Evolutionary conservation across 2,888 invertebrate species (phyloP).

Genomic region (Anthophora plumipes): DNA sequence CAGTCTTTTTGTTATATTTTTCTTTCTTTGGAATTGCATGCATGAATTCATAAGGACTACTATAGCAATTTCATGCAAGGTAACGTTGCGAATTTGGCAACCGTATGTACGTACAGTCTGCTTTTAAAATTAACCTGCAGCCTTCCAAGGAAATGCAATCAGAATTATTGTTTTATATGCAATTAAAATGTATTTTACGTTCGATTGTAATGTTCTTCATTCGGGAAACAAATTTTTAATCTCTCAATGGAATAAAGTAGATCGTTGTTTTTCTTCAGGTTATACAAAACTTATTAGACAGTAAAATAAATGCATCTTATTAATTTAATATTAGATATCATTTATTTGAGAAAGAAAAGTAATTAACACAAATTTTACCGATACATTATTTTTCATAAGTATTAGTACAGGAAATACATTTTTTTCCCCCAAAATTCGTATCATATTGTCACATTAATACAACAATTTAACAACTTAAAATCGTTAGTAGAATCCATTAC

Average conservation of each 20-base stretch:
- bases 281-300: not conserved
- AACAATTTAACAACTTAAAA: too few relatives aligned
- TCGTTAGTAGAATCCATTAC: too few relatives aligned
- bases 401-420: too few relatives aligned
- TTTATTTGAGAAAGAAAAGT: not conserved
- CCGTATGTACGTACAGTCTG: not conserved
- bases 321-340: not conserved
- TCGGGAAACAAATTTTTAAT: not conserved
- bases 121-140: not conserved
- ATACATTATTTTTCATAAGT: too few relatives aligned
- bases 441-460: too few relatives aligned
- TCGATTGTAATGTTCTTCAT: not conserved
- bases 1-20: slow-evolving; percentile 40
- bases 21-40: slow-evolving; percentile 47
- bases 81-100: not conserved
- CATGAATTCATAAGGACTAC: slow-evolving; percentile 40
- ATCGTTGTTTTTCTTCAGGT: not conserved
- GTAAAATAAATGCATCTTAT: not conserved
- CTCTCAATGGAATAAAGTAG: not conserved
- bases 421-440: too few relatives aligned
- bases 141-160: not conserved
- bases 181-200: not conserved
- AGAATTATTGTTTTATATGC: not conserved
- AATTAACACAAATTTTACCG: not conserved
- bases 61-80: slow-evolving; percentile 18